These are phyloP conservation scores for Ochropacha duplaris DNA, from an alignment of 2,888 invertebrate genomes.

Conservation along the genomic window DNA sequence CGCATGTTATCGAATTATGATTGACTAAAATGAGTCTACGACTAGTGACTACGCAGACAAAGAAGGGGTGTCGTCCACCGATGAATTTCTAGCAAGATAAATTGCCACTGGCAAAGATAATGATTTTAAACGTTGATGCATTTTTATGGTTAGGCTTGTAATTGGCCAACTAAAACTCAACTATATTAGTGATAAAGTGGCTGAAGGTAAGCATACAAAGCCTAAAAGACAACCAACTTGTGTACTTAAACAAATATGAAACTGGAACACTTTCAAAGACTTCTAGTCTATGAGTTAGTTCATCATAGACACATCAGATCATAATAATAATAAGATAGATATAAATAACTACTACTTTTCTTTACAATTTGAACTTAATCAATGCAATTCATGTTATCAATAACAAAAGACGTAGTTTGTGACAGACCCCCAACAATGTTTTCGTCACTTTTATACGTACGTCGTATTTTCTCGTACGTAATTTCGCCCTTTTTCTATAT, in stretches of 20 bases:
- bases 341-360: too few species aligned
- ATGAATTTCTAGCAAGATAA: not conserved
- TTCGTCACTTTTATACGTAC: conserved; percentile 22
- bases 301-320: not conserved
- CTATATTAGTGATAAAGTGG: too few species aligned
- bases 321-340: not conserved
- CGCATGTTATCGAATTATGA: not conserved
- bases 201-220: too few species aligned
- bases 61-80: not conserved
- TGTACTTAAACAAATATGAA: not conserved
- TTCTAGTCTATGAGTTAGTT: too few species aligned
- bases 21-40: not conserved
- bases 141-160: too few species aligned
- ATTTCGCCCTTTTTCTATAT: conserved; percentile 28
- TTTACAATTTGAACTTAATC: too few species aligned
- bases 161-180: too few species aligned
- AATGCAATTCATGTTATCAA: too few species aligned
- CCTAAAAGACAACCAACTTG: too few species aligned
- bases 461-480: conserved; percentile 23
- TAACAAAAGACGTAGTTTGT: not conserved
- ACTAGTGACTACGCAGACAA: too few species aligned
- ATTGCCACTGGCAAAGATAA: too few species aligned
- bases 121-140: too few species aligned
- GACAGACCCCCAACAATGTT: not conserved
- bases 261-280: not conserved